These are phyloP conservation scores for Pomatostomus ruficeps DNA, from an alignment of 2,113 vertebrate genomes.

Conservation along the genomic window DNA sequence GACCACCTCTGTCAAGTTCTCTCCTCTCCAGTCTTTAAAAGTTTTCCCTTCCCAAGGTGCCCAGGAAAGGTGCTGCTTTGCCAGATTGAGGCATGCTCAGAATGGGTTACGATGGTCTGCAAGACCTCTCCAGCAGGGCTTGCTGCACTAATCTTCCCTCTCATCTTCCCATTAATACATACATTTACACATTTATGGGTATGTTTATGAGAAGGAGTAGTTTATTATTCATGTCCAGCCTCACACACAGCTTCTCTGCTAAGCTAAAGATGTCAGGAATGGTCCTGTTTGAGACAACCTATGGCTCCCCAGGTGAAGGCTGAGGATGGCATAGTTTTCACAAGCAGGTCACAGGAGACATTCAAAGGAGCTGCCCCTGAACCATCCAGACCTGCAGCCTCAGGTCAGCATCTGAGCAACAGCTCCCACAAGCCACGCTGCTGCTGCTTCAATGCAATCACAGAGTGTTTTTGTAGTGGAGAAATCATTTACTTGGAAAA, in stretches of 20 bases:
- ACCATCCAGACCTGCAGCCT: fast-evolving
- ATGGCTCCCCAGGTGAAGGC: background rate
- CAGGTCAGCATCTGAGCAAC: background rate
- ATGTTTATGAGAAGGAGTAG: background rate
- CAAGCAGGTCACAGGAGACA: background rate
- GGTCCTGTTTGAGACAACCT: background rate
- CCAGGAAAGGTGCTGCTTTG: background rate
- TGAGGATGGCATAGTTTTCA: background rate
- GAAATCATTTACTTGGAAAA: background rate
- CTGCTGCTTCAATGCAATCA: background rate
- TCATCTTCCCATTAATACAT: background rate
- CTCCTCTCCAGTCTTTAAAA: background rate
- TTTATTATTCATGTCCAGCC: conserved; percentile 27
- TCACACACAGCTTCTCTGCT: background rate
- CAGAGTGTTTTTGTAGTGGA: background rate
- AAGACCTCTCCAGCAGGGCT: background rate
- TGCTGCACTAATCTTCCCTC: background rate
- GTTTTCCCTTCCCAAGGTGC: background rate
- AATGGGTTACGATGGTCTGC: background rate
- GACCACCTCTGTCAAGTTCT: background rate
- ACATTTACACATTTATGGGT: background rate
- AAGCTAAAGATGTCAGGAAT: background rate
- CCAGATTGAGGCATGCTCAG: background rate
- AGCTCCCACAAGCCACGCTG: fast-evolving
- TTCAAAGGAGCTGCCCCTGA: background rate